These are phyloP conservation scores for Onychomys leucogaster DNA, from an alignment of 2,797 vertebrate genomes.

Conservation along the genomic window DNA sequence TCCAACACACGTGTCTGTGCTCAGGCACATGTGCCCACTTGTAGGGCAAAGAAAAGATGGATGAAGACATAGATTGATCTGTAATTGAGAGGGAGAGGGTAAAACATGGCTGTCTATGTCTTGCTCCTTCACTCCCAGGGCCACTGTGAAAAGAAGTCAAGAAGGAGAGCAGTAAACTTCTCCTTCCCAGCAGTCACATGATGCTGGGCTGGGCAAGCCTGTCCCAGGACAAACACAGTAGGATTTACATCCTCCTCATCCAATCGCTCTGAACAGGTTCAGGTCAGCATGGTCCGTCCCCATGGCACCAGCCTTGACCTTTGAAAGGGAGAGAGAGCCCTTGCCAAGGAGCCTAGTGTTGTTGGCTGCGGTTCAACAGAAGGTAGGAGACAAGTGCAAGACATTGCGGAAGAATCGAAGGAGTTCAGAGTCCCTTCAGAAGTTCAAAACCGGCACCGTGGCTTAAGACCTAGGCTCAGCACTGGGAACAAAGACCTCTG, in stretches of 20 bases:
- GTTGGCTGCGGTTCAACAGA: not conserved
- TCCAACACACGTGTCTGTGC: not conserved
- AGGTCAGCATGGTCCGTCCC: not conserved
- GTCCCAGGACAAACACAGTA: not conserved
- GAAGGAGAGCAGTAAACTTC: not conserved
- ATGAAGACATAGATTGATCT: not conserved
- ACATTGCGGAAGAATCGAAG: not conserved
- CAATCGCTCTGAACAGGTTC: not conserved
- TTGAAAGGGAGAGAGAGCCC: not conserved
- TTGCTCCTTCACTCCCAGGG: not conserved
- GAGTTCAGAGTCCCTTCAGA: constrained; percentile 35
- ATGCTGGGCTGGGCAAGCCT: not conserved
- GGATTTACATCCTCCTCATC: not conserved
- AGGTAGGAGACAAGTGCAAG: not conserved
- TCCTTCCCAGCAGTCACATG: not conserved
- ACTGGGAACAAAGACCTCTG: not conserved
- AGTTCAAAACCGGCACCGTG: not conserved
- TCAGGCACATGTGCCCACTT: not conserved
- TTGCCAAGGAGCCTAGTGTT: not conserved
- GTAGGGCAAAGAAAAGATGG: not conserved
- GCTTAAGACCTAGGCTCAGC: not conserved
- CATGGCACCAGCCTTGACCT: constrained; percentile 53
- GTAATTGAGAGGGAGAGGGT: not conserved
- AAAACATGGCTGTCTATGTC: not conserved
- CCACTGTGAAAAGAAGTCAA: not conserved